A percentile compares a stretch with the other conserved stretches of the same genome.
phyloP scores from a whole-genome alignment of 2,888 invertebrate genomes.

The Patella ulyssiponensis region DNA sequence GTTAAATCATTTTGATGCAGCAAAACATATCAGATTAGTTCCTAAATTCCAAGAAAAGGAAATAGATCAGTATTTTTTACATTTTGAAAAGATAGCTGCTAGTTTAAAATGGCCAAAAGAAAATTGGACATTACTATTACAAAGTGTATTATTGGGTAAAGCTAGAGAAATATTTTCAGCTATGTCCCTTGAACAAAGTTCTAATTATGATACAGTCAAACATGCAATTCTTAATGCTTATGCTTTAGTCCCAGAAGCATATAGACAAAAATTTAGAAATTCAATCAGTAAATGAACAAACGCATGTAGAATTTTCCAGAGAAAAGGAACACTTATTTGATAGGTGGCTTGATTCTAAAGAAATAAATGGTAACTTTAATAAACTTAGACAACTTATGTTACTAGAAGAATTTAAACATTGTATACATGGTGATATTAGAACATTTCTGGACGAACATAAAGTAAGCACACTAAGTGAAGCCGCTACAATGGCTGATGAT shows the following conservation, averaged over 20 bases:
- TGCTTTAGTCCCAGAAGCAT: slow-evolving; percentile 35
- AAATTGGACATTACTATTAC: slow-evolving; percentile 35
- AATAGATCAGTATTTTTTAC: slow-evolving; percentile 30
- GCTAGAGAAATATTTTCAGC: slow-evolving; percentile 29
- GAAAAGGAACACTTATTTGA: slow-evolving; percentile 32
- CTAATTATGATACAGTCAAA: slow-evolving; percentile 33
- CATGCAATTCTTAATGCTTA: slow-evolving; percentile 34
- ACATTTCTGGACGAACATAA: slow-evolving; percentile 31
- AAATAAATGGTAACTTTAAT: slow-evolving; percentile 17
- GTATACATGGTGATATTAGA: slow-evolving; percentile 28
- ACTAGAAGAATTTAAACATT: slow-evolving; percentile 32
- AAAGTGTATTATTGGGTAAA: slow-evolving; percentile 33
- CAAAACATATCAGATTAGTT: slow-evolving; percentile 25
- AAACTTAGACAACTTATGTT: slow-evolving; percentile 28
- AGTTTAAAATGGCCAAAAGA: slow-evolving; percentile 35
- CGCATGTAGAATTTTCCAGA: slow-evolving; percentile 38
- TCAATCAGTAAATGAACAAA: slow-evolving; percentile 21
- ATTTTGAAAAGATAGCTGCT: slow-evolving; percentile 31
- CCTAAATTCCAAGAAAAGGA: slow-evolving; percentile 31
- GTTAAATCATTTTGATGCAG: slow-evolving; percentile 8
- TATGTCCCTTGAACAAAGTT: slow-evolving; percentile 22
- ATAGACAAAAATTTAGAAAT: slow-evolving; percentile 32
- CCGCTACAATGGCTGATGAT: slow-evolving; percentile 26
- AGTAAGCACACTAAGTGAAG: slow-evolving; percentile 20
- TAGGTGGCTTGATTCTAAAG: slow-evolving; percentile 21